Base-by-base conservation (phyloP, 2,888 invertebrate genomes). In the Tigriopus californicus region DNA sequence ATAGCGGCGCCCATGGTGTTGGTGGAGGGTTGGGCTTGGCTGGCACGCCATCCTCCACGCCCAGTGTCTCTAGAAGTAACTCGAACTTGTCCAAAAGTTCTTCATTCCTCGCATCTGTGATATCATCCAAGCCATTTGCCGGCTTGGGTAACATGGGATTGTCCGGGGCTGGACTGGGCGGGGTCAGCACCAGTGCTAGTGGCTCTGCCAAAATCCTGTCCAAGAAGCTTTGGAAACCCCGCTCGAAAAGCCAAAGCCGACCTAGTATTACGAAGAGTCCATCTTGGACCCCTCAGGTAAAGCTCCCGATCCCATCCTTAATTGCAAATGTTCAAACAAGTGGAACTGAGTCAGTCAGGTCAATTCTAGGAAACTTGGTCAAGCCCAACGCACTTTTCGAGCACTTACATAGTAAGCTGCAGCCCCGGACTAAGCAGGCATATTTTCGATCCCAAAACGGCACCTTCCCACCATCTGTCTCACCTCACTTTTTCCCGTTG, bases 281-380 rank as follows among this genome's bases (percentile, higher is more conserved):
- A 33, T 78, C 78, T 63, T 90, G 90, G 90, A 83, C 83, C 61
- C 87, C 88, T 65, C 83, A 85, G 83, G 89, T 89, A 77, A 80
- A 33, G 8, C 33, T 33, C 33, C 33, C 33, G 33, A 33, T 33
- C 33, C 33, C 33, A 33, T 33, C 33, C 8, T 33, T 33, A 33
- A 33, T 33, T 33, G 8, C 33, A 33, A 33, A 33, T 33, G 33
- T 8, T 33, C 33, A 33, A 33, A 8, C 33, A 33, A 33, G 33
- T 33, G 33, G 33, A 33, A 33, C 33, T 5, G 33, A 5, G 33
- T 33, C 33, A 5, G 33, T 33, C 33, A 33, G 33, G 33, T 33
- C 33, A 33, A 33, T 33, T 33, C 33, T 33, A 8, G 33, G 33
- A 33, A 33, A 33, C 4, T 33, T 33, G 33, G 33, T 33, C 33